Evolutionary conservation across 2,888 invertebrate species (phyloP).

Genomic region (Parnassius mnemosyne): DNA sequence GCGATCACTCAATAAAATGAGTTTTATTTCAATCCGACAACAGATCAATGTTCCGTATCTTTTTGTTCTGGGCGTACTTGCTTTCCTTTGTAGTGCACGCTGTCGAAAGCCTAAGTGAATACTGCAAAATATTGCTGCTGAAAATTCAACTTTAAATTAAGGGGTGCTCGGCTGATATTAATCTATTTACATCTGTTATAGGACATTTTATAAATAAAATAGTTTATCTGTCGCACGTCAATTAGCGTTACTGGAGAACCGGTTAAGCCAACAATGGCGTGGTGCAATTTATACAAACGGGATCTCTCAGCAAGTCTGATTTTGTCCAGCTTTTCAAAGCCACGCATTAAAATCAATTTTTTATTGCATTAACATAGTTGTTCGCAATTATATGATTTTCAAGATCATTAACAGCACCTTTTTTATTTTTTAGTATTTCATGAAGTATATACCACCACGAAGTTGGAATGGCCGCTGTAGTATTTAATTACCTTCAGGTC

Average conservation of each 20-base stretch:
- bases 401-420: no score
- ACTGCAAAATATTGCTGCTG: constrained; percentile 42
- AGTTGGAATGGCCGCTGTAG: no score
- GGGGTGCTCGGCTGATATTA: constrained; percentile 29
- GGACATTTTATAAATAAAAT: constrained; percentile 41
- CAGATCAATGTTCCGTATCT: constrained; percentile 67
- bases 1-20: constrained; percentile 73
- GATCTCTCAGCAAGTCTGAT: constrained; percentile 43
- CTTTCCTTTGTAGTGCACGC: constrained; percentile 55
- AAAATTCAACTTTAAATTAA: constrained; percentile 52
- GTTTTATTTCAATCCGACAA: constrained; percentile 66
- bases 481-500: no score
- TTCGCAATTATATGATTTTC: no score
- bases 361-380: no score
- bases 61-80: constrained; percentile 50
- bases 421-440: no score
- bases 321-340: constrained; percentile 8
- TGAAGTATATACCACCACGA: no score
- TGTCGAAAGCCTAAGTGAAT: constrained; percentile 57
- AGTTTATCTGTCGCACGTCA: constrained; percentile 63
- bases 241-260: constrained; percentile 66
- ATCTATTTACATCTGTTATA: constrained; percentile 30
- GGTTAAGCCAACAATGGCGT: constrained; percentile 56
- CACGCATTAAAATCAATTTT: not conserved
- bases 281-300: constrained; percentile 52